Evolutionary conservation across 2,113 vertebrate genomes (phyloP).

Genomic region (Mionectes macconnelli): DNA sequence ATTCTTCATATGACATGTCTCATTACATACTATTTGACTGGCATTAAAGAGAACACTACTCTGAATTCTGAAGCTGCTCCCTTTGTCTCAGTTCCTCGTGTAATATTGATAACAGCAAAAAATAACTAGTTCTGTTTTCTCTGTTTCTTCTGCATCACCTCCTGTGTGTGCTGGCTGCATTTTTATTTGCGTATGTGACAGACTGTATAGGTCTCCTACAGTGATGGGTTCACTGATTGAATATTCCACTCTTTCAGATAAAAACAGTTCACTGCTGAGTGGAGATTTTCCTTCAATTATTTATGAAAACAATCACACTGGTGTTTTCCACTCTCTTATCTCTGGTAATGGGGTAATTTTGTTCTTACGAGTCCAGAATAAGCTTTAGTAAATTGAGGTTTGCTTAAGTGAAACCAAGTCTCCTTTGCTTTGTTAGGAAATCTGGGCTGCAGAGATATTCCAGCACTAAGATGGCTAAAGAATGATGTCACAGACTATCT

Average conservation of each 20-base stretch:
- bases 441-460: neutral
- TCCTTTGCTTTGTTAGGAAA: neutral
- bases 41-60: neutral
- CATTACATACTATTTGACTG: neutral
- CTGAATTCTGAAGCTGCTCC: neutral
- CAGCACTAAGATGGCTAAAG: neutral
- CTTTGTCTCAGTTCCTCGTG: slow-evolving; percentile 4
- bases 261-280: neutral
- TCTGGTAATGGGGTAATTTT: neutral
- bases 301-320: neutral
- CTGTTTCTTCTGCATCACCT: neutral
- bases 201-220: neutral
- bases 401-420: neutral
- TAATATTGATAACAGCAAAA: slow-evolving; percentile 28
- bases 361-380: neutral
- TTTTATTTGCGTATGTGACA: slow-evolving; percentile 9
- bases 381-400: neutral
- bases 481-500: neutral
- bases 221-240: neutral
- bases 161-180: neutral
- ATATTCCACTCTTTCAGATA: neutral
- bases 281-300: slow-evolving; percentile 21
- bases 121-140: neutral
- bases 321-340: neutral
- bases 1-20: neutral